Base-by-base conservation (phyloP, 2,797 vertebrate genomes). In the Eospalax fontanierii region DNA sequence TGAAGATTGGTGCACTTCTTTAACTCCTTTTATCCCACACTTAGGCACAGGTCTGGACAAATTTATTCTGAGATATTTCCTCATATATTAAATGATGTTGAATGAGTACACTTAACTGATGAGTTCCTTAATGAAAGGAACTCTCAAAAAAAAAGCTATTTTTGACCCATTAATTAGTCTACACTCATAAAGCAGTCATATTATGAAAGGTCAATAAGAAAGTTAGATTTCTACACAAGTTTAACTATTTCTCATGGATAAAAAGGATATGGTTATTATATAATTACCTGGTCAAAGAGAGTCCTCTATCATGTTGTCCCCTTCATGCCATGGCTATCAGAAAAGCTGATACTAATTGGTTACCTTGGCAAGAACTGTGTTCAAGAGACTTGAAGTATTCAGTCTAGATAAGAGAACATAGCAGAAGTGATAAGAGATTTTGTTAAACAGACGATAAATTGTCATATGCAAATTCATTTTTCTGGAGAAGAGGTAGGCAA, bases 91-190 rank as follows among this genome's bases (percentile, higher is more conserved):
- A 87, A 38, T 89, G 73, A 89, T 54, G 86, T 54, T 92, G 95
- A 76, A 90, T 91, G 70, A 76, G 88, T 87, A 80, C 28, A 71
- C 97, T 97, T 97, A 93, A 95, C 95, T 97, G 97, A 98, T 98
- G 97, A 92, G 46, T 95, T 70, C 66, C 81, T 97, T 98, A 98
- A 97, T 96, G 84, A 98, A 97, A 95, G 43, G 94, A 97, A 97
- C 90, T 95, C 87, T 97, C 96, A 93, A 97, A 5, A 96, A 5
- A 96, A 95, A 78, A 94, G 70, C 73, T 96, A 97, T 98, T 98
- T 97, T 95, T 97, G 97, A 98, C 95, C 88, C 95, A 95, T 97
- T 98, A 97, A 97, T 87, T 83, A 94, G 40, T 54, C 43, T 54
- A 96, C 96, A 97, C 97, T 97, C 97, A 97, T 97, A 97, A 97